phyloP scores from a whole-genome alignment of 2,797 vertebrate genomes.

The Tenualosa ilisha region DNA sequence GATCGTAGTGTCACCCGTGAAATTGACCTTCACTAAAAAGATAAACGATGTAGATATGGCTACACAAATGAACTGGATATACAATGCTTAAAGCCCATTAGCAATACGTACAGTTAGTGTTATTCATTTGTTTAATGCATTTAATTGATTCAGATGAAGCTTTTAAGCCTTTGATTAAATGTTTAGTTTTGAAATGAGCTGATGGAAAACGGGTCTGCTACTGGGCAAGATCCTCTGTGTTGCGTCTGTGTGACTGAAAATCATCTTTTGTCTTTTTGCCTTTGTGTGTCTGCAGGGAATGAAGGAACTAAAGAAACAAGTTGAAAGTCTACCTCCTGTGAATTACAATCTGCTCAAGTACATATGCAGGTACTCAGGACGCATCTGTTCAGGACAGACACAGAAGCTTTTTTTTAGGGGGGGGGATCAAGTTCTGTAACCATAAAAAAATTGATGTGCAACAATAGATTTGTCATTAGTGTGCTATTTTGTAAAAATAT shows the following conservation, averaged over 20 bases:
- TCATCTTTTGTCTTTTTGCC: neutral
- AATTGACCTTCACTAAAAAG: slow-evolving; percentile 27
- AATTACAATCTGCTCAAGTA: slow-evolving; percentile 97
- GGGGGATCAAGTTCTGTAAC: neutral
- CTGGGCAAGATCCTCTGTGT: neutral
- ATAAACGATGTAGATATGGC: slow-evolving; percentile 26
- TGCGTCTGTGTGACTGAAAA: neutral
- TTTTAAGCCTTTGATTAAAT: neutral
- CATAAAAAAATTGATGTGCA: neutral
- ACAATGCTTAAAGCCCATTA: slow-evolving; percentile 39
- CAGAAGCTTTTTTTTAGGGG: neutral
- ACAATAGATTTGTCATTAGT: neutral
- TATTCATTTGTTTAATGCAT: neutral
- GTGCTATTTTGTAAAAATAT: neutral
- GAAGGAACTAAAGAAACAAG: slow-evolving; percentile 86
- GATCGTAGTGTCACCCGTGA: slow-evolving; percentile 19
- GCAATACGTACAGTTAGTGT: neutral
- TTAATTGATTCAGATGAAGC: slow-evolving; percentile 5
- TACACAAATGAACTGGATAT: slow-evolving; percentile 23
- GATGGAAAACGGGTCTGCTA: neutral
- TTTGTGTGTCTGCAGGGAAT: slow-evolving; percentile 76
- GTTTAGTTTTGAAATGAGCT: neutral
- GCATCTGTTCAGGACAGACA: neutral
- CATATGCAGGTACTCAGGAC: slow-evolving; percentile 88
- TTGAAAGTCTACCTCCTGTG: slow-evolving; percentile 88